Evolutionary conservation across 2,888 invertebrate species (phyloP).

Genomic region (Lepidochitona cinerea): DNA sequence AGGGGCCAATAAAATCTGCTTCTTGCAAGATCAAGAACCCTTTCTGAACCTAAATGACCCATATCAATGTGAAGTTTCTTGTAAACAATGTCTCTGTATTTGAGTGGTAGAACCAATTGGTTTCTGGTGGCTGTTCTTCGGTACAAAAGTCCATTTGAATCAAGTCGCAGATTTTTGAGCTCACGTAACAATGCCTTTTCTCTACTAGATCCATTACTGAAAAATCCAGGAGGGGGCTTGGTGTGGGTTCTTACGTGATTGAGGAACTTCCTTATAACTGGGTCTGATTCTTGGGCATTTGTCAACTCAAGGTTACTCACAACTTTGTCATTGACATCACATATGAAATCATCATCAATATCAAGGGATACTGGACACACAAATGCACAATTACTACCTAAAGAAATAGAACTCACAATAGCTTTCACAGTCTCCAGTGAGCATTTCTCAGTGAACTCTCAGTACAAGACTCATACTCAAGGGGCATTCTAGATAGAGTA

Average conservation of each 20-base stretch:
- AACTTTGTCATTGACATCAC: no score
- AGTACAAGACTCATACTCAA: not conserved
- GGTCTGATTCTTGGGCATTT: not conserved
- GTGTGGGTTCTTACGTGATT: not conserved
- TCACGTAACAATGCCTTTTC: constrained; percentile 2
- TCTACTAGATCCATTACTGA: not conserved
- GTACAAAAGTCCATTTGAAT: not conserved
- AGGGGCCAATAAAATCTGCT: constrained; percentile 12
- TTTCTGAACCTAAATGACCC: constrained; percentile 8
- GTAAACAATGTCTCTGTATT: not conserved
- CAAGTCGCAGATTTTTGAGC: not conserved
- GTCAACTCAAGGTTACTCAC: no score
- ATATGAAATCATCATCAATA: no score
- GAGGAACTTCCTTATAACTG: not conserved
- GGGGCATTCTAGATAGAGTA: constrained; percentile 10
- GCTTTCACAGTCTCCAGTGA: not conserved
- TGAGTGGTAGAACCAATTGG: not conserved
- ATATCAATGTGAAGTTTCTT: constrained; percentile 3
- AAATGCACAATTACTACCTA: no score
- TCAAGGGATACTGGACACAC: no score
- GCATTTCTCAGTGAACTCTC: no score
- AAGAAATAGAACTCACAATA: no score
- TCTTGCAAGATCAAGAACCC: not conserved
- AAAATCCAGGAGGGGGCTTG: no score
- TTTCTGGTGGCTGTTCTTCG: not conserved